A percentile compares a stretch with the other conserved stretches of the same genome.
Evolutionary conservation across 2,113 vertebrate species (phyloP).

Genomic region (Podarcis cretensis): DNA sequence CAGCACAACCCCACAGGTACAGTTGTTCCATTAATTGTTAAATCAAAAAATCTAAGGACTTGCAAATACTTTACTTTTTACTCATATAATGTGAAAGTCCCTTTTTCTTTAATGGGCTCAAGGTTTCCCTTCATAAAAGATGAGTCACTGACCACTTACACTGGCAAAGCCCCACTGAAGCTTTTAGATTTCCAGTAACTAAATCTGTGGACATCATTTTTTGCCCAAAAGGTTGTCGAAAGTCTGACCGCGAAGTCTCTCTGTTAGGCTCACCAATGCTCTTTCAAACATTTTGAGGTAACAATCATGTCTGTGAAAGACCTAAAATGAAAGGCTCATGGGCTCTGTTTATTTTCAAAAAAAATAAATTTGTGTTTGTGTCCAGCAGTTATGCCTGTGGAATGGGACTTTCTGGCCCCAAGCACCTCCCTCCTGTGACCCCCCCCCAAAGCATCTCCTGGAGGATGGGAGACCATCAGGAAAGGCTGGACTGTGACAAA

Average conservation of each 20-base stretch:
- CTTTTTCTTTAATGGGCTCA: not conserved
- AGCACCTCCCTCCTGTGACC: no score
- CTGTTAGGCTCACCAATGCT: not conserved
- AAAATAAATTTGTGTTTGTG: not conserved
- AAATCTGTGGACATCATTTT: not conserved
- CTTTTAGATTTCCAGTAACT: constrained; percentile 26
- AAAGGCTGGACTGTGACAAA: not conserved
- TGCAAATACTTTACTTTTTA: constrained; percentile 10
- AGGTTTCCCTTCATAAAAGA: not conserved
- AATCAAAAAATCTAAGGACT: not conserved
- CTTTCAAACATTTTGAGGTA: not conserved
- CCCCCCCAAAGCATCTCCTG: no score
- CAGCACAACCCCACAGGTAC: not conserved
- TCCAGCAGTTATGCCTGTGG: not conserved
- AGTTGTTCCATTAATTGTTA: constrained; percentile 5
- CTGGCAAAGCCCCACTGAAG: not conserved
- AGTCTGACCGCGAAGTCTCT: not conserved
- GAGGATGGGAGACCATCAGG: not conserved
- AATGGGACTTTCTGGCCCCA: not conserved
- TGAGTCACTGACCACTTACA: not conserved
- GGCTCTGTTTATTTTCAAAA: not conserved
- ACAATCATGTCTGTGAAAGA: not conserved
- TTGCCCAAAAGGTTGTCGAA: not conserved
- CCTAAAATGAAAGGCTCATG: not conserved
- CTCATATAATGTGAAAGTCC: not conserved